These are phyloP conservation scores for Apodemia zela DNA, from an alignment of 2,888 invertebrate genomes.

Conservation along the genomic window DNA sequence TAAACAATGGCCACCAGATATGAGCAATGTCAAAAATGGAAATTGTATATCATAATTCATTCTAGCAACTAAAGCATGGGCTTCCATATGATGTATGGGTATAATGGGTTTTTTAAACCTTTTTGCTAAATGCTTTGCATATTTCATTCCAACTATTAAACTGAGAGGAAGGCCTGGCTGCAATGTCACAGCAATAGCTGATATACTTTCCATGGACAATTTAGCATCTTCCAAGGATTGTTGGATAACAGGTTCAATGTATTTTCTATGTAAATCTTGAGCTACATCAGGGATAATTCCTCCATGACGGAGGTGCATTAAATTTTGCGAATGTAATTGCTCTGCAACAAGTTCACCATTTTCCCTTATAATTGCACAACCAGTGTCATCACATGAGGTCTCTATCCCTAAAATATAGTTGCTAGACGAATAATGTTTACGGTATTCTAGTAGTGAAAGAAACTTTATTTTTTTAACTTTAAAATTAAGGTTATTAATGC, in stretches of 20 bases:
- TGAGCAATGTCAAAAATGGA: slow-evolving; percentile 93
- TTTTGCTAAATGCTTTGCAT: slow-evolving; percentile 89
- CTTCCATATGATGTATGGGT: slow-evolving; percentile 99
- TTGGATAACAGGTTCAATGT: slow-evolving; percentile 87
- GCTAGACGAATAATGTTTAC: slow-evolving; percentile 18
- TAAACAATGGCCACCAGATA: slow-evolving; percentile 97
- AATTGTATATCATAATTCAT: slow-evolving; percentile 87
- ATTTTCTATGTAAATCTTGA: slow-evolving; percentile 87
- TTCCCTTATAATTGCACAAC: slow-evolving; percentile 91
- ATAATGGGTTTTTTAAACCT: slow-evolving; percentile 90
- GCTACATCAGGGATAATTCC: slow-evolving; percentile 96
- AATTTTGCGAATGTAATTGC: slow-evolving; percentile 88
- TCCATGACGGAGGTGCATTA: slow-evolving; percentile 87
- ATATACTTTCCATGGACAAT: slow-evolving; percentile 83
- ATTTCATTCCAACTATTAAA: slow-evolving; percentile 88
- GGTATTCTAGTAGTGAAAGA: no score
- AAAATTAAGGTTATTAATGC: neutral
- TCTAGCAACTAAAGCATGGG: slow-evolving; percentile 95
- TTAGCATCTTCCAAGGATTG: slow-evolving; percentile 83
- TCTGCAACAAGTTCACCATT: slow-evolving; percentile 90
- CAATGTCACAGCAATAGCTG: slow-evolving; percentile 94
- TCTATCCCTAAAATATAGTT: slow-evolving; percentile 92
- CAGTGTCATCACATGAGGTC: slow-evolving; percentile 98
- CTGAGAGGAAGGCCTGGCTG: slow-evolving; percentile 92
- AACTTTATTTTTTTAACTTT: no score